Evolutionary conservation across 1,140 invertebrate genomes (phyloP).

Genomic region (Papilio polytes): DNA sequence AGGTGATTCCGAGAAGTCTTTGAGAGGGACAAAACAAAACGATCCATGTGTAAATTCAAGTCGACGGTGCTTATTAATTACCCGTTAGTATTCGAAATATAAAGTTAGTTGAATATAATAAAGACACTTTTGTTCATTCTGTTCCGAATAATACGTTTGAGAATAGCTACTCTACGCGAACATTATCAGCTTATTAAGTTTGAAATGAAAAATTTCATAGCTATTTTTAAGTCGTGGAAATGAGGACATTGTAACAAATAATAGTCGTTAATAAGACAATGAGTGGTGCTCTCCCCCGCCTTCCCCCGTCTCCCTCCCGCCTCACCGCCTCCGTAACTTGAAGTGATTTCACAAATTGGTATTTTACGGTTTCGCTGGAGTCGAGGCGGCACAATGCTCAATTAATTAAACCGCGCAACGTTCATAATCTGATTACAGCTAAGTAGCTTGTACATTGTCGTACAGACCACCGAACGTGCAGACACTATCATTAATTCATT

Average conservation of each 20-base stretch:
- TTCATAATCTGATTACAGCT: slow-evolving; percentile 33
- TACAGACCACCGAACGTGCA: not conserved
- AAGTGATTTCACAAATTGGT: slow-evolving; percentile 35
- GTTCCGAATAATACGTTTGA: not conserved
- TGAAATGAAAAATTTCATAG: slow-evolving; percentile 14
- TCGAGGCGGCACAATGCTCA: slow-evolving; percentile 30
- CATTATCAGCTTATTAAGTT: slow-evolving; percentile 15
- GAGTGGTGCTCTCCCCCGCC: not conserved
- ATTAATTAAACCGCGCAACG: slow-evolving; percentile 36
- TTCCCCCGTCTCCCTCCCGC: not conserved
- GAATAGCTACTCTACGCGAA: not conserved
- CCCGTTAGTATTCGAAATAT: not conserved
- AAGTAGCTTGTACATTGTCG: slow-evolving; percentile 28
- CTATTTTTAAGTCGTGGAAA: slow-evolving; percentile 12
- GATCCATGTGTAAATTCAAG: not conserved
- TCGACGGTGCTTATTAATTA: not conserved
- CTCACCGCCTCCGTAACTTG: not conserved
- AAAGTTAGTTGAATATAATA: not conserved
- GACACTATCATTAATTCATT: not conserved
- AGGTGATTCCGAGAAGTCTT: not conserved
- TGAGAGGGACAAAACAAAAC: not conserved
- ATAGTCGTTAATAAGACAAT: slow-evolving; percentile 31
- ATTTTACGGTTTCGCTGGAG: slow-evolving; percentile 31
- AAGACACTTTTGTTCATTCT: not conserved
- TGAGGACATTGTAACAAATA: slow-evolving; percentile 18